A percentile compares a stretch with the other conserved stretches of the same genome.
phyloP scores from a whole-genome alignment of 2,113 vertebrate species.

The Arenaria interpres region DNA sequence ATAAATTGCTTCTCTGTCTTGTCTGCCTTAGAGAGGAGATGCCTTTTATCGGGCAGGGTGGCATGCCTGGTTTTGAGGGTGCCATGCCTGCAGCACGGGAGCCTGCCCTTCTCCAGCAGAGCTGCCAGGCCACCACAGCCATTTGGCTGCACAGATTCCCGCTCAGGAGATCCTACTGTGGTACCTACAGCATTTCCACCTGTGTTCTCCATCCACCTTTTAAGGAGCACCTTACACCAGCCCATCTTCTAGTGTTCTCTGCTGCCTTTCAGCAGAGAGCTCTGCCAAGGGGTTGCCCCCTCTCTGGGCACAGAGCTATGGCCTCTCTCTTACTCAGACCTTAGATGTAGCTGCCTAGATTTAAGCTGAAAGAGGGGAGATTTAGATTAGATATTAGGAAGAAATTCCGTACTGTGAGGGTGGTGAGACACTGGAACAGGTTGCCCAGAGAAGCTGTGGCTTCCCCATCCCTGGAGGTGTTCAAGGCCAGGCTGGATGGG shows the following conservation, averaged over 20 bases:
- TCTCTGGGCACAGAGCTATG: accelerated
- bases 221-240: not conserved
- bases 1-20: not conserved
- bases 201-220: not conserved
- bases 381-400: no score
- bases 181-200: not conserved
- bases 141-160: not conserved
- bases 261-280: not conserved
- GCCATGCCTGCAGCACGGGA: not conserved
- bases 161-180: not conserved
- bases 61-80: not conserved
- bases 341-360: not conserved
- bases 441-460: no score
- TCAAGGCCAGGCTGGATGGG: no score
- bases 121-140: not conserved
- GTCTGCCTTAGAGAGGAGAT: not conserved
- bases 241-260: not conserved
- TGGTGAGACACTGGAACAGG: no score
- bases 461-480: no score
- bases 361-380: no score
- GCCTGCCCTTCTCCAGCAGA: not conserved
- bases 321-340: not conserved
- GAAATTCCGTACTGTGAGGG: no score
- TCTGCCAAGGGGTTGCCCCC: not conserved
- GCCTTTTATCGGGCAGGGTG: not conserved